Base-by-base conservation (phyloP, 2,113 vertebrate genomes). In the Chiloscyllium plagiosum region DNA sequence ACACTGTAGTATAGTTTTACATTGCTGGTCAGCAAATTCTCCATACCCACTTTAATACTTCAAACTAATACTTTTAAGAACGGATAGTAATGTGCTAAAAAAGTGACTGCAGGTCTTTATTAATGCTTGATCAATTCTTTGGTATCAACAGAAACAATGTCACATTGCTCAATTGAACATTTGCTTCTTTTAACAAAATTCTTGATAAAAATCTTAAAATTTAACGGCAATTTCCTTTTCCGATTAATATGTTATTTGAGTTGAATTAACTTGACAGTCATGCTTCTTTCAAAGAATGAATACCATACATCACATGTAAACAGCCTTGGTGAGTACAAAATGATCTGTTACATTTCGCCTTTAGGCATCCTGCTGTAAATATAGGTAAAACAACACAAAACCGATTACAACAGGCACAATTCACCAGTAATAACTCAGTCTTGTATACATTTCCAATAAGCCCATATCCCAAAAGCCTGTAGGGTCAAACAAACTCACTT, bases 401-500 rank as follows among this genome's bases (percentile, higher is more conserved):
- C 22, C 37, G 22, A 95, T 95, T 95, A 50, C 68, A 95, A 52
- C 42, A 76, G 69, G 42, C 68, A 95, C 94, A 95, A 72, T 72
- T 95, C 94, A 95, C 3, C 47, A 95, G 94, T 47, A 95, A 72
- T 95, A 95, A 95, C 69, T 95, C 68, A 70, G 26, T 29, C 47
- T 50, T 72, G 42, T 50, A 19, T 29, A 69, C 93, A 52, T 95
- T 72, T 69, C 33, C 89, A 68, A 72, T 22, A 26, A 70, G 15
- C 68, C 24, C 42, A 95, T 17, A 47, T 72, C 69, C 66, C 69
- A 50, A 95, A 95, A 95, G 94, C 47, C 94, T 47, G 42, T 52
- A 26, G 94, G 94, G 94, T 72, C 68, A 95, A 95, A 95, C 94
- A 95, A 93, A 50, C 68, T 95, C 69, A 95, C n/a, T 93, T 93